Conservation (phyloP, 1,140 invertebrate species). For the Maconellicoccus hirsutus region DNA sequence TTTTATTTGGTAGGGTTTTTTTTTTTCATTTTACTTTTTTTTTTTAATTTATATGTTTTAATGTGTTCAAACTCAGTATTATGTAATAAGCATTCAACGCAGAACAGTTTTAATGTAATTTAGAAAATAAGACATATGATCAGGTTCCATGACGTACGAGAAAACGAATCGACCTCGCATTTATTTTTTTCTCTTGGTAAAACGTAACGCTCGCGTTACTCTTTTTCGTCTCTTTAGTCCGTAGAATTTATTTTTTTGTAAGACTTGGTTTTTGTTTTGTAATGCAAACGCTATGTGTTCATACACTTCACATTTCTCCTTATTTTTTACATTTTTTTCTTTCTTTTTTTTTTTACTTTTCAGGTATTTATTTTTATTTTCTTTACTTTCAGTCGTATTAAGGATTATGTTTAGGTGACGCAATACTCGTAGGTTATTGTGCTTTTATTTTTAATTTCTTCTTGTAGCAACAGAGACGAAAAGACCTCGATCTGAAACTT, state of each 20-base stretch:
- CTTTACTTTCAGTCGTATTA: background rate
- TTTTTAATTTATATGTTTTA: too few species aligned
- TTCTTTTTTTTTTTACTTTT: background rate
- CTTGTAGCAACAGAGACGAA: too few species aligned
- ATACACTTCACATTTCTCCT: background rate
- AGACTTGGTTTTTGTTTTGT: too few species aligned
- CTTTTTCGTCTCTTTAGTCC: background rate
- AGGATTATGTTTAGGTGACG: background rate
- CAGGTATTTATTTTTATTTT: background rate
- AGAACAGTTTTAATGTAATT: background rate
- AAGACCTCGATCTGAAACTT: background rate
- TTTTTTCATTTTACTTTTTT: background rate
- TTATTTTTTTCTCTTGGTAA: background rate
- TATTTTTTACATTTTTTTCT: background rate
- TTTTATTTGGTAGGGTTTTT: background rate
- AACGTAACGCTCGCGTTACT: background rate
- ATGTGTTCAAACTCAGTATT: slow-evolving; percentile 2
- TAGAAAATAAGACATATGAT: background rate
- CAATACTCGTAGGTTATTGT: background rate
- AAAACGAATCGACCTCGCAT: background rate
- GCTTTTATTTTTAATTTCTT: background rate
- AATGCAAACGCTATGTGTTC: background rate
- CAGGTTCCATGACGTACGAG: background rate
- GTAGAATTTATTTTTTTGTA: background rate
- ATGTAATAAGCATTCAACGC: background rate